Evolutionary conservation across 2,113 vertebrate species (phyloP), one percentile per base, ranked within the genome.

Genomic region (Epinephelus moara): DNA sequence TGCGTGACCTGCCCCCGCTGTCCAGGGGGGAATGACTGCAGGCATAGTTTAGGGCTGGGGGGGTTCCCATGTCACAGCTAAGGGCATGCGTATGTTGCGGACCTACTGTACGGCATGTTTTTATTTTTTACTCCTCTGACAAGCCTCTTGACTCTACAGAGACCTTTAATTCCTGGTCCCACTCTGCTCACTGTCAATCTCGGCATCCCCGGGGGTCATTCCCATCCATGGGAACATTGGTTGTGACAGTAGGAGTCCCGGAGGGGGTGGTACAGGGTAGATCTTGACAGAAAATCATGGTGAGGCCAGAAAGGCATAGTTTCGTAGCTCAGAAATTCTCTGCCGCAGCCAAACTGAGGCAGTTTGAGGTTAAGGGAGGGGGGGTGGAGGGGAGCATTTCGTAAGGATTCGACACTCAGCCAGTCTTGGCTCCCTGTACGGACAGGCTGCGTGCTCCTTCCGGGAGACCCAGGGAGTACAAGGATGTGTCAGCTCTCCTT

Each of bases 191-290:
- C 87, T 93, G 92, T 94, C 92, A 94, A 88, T 90, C 90, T 87
- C 55, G 0, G 6, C 78, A 27, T 87, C 85, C 87, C 89, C 4
- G 76, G 80, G 82, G 91, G 89, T 88, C 80, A n/a, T 85, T 79
- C 85, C 67, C 59, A 86, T 91, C 86, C 92, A 92, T 94, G 93
- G 92, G 93, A 95, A 95, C 89, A 79, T 63, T 79, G 77, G 81
- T 83, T 73, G 57, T 89, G 89, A 93, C 89, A 91, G 81, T 45
- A n/a, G 76, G 75, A 70, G 74, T 73, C 80, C 84, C 74, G 14
- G 19, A 77, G 85, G 81, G 76, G 27, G 49, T 21, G 62, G 47
- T 42, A 68, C 78, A 57, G 80, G 47, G 80, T 85, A 73, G 68
- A 69, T 79, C 75, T 78, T 55, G 76, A 86, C 81, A 75, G 78